Base-by-base conservation (phyloP, 2,888 invertebrate genomes). In the Erebia aethiops region DNA sequence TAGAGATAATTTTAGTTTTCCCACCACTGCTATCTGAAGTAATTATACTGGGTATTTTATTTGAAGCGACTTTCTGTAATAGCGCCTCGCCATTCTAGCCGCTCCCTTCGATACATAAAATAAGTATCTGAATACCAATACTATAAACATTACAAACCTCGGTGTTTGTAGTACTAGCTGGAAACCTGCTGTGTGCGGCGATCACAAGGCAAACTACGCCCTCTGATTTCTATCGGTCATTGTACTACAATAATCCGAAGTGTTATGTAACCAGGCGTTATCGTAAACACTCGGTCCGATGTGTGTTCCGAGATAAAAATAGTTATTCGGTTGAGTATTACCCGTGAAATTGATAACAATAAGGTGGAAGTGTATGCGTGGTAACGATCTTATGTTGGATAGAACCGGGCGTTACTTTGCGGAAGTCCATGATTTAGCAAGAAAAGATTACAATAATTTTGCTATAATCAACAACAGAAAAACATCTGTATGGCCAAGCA, bases 181-280 rank as follows among this genome's bases (percentile, higher is more conserved):
- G 35, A 71, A 69, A 71, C 56, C 57, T 49, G 68, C 54, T 35
- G 57, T 62, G 58, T 65, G 71, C 68, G 62, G 51, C 52, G 58
- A 67, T 69, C 66, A 60, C 75, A 75, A 73, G 74, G 77, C 71
- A 75, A 75, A 74, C 72, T 73, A 76, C 72, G 75, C 73, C 76
- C 77, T 72, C 74, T 63, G 70, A 76, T 77, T 77, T 79, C 79
- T 84, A 84, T 85, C 85, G 86, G 87, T 87, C 88, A 82, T 83
- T 84, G 87, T 82, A 82, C 86, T 76, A 77, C 71, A 78, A 78
- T 75, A 78, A 75, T 79, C 75, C 75, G 52, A 75, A 75, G 72
- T 70, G 74, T 82, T 81, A 80, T 79, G 78, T 81, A 85, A 82
- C 78, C 77, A 75, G 72, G 73, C 71, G 76, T 73, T 80, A 79